These are phyloP conservation scores for Bubo blakistoni DNA, from an alignment of 2,113 vertebrate species.

Conservation along the genomic window DNA sequence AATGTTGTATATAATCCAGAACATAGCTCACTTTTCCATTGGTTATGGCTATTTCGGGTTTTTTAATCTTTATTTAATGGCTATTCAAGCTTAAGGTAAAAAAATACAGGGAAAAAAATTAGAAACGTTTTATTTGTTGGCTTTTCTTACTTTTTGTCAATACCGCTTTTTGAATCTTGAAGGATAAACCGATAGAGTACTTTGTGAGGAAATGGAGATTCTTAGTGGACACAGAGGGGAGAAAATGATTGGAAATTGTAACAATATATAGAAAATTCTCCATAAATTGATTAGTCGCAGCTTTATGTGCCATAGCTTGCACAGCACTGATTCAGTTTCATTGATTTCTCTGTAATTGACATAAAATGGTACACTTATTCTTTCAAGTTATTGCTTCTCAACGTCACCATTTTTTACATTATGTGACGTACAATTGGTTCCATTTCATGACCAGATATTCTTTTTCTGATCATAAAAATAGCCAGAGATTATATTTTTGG, in stretches of 20 bases:
- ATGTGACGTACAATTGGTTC: neutral
- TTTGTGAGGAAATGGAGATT: neutral
- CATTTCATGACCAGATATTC: neutral
- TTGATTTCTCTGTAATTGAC: conserved; percentile 18
- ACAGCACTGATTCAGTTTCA: neutral
- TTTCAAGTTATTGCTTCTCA: neutral
- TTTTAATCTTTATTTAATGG: neutral
- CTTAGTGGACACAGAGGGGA: neutral
- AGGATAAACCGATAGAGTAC: neutral
- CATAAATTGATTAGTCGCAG: neutral
- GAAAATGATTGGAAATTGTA: neutral
- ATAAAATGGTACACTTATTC: neutral
- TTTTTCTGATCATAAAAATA: neutral
- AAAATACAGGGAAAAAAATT: neutral
- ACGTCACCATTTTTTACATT: neutral
- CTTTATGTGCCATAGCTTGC: neutral
- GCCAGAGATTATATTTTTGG: neutral
- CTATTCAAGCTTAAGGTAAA: neutral
- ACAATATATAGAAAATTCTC: neutral
- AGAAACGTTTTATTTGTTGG: neutral
- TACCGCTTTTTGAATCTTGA: neutral
- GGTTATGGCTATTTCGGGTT: rapidly evolving
- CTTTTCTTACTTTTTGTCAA: neutral
- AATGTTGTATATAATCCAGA: neutral
- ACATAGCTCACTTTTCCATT: neutral